These are phyloP conservation scores for Drosophila seclusa DNA, from an alignment of 2,888 invertebrate genomes.

Conservation along the genomic window DNA sequence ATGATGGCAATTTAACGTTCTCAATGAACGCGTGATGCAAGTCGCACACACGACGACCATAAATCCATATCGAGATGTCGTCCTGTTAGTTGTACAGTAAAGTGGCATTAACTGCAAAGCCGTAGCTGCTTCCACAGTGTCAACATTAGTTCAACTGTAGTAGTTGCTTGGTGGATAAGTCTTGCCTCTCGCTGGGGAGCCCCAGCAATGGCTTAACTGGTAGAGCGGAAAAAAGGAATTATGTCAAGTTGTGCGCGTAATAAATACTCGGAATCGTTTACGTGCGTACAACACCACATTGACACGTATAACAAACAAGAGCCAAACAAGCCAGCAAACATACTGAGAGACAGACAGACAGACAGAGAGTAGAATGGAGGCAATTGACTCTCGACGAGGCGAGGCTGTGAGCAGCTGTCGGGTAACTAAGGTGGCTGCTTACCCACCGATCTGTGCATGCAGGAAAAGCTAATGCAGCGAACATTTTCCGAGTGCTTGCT, in stretches of 20 bases:
- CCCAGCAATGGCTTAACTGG: slow-evolving; percentile 44
- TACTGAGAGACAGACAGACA: slow-evolving; percentile 10
- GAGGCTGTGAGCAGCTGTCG: neutral
- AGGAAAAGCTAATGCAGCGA: slow-evolving; percentile 14
- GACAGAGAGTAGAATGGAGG: slow-evolving; percentile 20
- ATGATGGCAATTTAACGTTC: slow-evolving; percentile 63
- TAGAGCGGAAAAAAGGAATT: slow-evolving; percentile 76
- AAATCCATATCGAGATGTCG: slow-evolving; percentile 75
- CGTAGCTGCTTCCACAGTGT: slow-evolving; percentile 18
- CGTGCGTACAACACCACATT: slow-evolving; percentile 73
- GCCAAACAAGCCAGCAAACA: slow-evolving; percentile 44
- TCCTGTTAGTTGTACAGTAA: slow-evolving; percentile 24
- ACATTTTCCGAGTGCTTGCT: slow-evolving; percentile 20
- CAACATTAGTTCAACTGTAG: slow-evolving; percentile 58
- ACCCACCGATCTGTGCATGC: slow-evolving; percentile 16
- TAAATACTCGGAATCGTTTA: slow-evolving; percentile 80
- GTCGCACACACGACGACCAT: slow-evolving; percentile 52
- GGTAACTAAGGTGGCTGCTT: slow-evolving; percentile 10
- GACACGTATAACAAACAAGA: slow-evolving; percentile 71
- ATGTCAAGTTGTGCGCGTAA: slow-evolving; percentile 82
- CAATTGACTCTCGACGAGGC: slow-evolving; percentile 42
- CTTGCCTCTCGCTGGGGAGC: slow-evolving; percentile 22
- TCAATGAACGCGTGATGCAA: slow-evolving; percentile 48
- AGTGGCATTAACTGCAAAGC: slow-evolving; percentile 42
- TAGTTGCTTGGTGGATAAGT: slow-evolving; percentile 38